Percentiles rank a stretch among this genome's conserved stretches.
phyloP scores from a whole-genome alignment of 2,797 vertebrate species.

The Toxotes lorentzi region DNA sequence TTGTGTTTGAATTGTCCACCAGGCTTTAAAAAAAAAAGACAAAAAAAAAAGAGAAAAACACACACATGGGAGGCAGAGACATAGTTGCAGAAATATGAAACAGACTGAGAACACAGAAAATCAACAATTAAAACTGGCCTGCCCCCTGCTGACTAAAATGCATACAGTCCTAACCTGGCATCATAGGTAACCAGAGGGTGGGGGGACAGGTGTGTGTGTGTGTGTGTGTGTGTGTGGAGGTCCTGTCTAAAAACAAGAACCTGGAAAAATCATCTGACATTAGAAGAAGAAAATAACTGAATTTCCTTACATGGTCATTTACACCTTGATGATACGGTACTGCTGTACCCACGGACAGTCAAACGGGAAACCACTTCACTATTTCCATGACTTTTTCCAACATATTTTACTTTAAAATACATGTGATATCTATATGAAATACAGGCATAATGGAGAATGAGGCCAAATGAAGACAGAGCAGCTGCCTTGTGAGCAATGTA shows the following conservation, averaged over 20 bases:
- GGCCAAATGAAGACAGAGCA: conserved; percentile 11
- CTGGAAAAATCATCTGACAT: conserved; percentile 34
- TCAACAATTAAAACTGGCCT: conserved; percentile 63
- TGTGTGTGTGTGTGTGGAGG: conserved; percentile 7
- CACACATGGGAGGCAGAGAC: conserved; percentile 53
- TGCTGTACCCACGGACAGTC: conserved; percentile 43
- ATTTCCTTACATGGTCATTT: conserved; percentile 54
- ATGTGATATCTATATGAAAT: conserved; percentile 5
- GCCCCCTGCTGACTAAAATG: conserved; percentile 78
- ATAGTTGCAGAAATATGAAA: conserved; percentile 54
- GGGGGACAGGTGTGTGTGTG: conserved; percentile 1
- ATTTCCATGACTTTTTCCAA: background rate
- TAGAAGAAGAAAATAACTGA: conserved; percentile 34
- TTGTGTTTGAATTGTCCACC: conserved; percentile 85
- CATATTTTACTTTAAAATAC: conserved; percentile 23
- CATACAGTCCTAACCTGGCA: conserved; percentile 54
- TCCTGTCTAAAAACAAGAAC: conserved; percentile 45
- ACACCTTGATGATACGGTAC: conserved; percentile 49
- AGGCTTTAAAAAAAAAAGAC: conserved; percentile 55
- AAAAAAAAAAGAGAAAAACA: conserved; percentile 30
- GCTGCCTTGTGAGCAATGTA: conserved; percentile 3
- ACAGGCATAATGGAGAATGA: background rate
- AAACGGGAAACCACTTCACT: conserved; percentile 36
- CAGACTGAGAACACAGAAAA: conserved; percentile 40
- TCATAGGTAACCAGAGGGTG: conserved; percentile 1